phyloP scores from a whole-genome alignment of 2,888 invertebrate genomes.

The Chydorus sphaericus region DNA sequence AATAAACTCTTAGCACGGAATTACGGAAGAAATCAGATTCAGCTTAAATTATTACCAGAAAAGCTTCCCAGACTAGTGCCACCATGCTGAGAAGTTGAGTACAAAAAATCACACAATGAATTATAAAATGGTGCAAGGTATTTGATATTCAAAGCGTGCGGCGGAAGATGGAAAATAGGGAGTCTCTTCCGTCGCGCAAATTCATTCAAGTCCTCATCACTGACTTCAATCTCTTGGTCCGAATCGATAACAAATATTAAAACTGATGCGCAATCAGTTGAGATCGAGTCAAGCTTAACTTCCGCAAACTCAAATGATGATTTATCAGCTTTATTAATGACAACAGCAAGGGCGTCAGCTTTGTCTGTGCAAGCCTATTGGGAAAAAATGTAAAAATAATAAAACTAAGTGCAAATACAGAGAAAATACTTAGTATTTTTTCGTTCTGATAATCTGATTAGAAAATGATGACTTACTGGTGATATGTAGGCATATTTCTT shows the following conservation, averaged over 20 bases:
- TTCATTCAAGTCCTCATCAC: background rate
- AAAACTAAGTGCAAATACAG: slow-evolving; percentile 9
- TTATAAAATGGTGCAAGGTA: slow-evolving; percentile 1
- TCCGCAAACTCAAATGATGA: slow-evolving; percentile 5
- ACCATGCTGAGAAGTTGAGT: too few relatives aligned
- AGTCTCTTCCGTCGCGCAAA: background rate
- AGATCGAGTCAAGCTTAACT: background rate
- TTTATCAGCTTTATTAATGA: background rate
- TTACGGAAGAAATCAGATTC: too few relatives aligned
- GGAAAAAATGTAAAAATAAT: slow-evolving; percentile 13
- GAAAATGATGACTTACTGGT: slow-evolving; percentile 29
- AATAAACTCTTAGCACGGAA: too few relatives aligned
- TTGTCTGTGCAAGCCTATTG: slow-evolving; percentile 38
- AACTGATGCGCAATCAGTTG: background rate
- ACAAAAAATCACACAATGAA: slow-evolving; percentile 2
- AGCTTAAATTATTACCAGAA: too few relatives aligned
- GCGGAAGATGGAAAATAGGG: background rate
- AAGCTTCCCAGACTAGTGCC: too few relatives aligned
- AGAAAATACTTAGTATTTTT: background rate
- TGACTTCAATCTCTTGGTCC: background rate
- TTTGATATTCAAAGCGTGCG: background rate
- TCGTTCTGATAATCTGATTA: background rate
- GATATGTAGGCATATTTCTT: slow-evolving; percentile 41
- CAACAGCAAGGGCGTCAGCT: slow-evolving; percentile 4
- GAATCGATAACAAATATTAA: background rate